Evolutionary conservation across 1,140 invertebrate species (phyloP).

Genomic region (Heliothis subflexa): DNA sequence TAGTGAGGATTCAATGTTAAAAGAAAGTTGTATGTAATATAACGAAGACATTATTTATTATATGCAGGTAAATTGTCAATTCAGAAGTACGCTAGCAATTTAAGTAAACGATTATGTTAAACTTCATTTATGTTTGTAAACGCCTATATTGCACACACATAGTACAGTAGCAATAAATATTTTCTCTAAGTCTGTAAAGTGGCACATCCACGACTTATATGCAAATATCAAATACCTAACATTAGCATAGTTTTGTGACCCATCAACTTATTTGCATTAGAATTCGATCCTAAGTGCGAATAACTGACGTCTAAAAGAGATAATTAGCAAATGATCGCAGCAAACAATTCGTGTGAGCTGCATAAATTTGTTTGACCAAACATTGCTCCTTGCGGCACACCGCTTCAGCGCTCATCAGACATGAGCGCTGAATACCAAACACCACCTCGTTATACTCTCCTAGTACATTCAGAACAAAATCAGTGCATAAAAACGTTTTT

Average conservation of each 20-base stretch:
- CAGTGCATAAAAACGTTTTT: conserved; percentile 52
- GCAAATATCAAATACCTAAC: background rate
- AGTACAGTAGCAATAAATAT: too few species aligned
- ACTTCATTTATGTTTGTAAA: too few species aligned
- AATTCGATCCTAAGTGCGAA: conserved; percentile 5
- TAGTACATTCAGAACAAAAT: conserved; percentile 53
- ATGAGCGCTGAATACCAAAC: conserved; percentile 71
- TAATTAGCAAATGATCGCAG: conserved; percentile 33
- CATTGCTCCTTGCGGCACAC: conserved; percentile 64
- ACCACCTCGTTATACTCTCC: conserved; percentile 61
- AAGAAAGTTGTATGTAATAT: too few species aligned
- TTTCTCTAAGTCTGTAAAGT: too few species aligned
- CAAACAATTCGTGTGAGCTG: conserved; percentile 5
- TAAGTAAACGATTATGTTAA: too few species aligned
- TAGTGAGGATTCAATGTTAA: too few species aligned
- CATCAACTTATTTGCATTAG: background rate
- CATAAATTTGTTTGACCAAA: conserved; percentile 51
- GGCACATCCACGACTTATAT: background rate
- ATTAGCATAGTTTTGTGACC: conserved; percentile 4
- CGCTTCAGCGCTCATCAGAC: conserved; percentile 58
- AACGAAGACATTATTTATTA: too few species aligned
- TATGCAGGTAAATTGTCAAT: too few species aligned
- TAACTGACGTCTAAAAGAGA: background rate
- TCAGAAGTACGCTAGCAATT: too few species aligned
- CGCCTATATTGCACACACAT: too few species aligned